Conservation (phyloP, 2,113 vertebrate genomes). For the Lampris incognitus region DNA sequence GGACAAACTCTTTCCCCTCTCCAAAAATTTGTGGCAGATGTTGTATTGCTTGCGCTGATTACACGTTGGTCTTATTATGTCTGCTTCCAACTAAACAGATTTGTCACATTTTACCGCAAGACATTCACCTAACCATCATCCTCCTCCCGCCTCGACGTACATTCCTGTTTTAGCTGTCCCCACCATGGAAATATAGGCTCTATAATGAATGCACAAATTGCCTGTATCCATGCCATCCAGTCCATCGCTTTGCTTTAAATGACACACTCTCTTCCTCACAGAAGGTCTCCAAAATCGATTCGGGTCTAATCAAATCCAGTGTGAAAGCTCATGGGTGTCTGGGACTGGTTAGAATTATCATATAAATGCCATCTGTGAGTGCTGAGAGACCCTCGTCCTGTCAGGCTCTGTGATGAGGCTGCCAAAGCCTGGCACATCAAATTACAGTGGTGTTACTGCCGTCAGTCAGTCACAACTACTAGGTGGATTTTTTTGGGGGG, state of each 20-base stretch:
- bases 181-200: conserved; percentile 43
- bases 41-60: not conserved
- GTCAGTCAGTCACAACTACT: conserved; percentile 56
- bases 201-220: conserved; percentile 65
- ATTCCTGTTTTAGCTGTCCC: not conserved
- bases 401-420: conserved; percentile 70
- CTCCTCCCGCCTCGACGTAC: not conserved
- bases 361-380: conserved; percentile 78
- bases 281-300: conserved; percentile 72
- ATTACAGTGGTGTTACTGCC: conserved; percentile 67
- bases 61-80: conserved; percentile 1
- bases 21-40: not conserved
- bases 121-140: not conserved
- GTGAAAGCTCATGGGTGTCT: conserved; percentile 66
- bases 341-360: conserved; percentile 75
- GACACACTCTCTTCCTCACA: conserved; percentile 55
- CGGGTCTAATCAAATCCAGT: conserved; percentile 70
- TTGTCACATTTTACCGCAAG: not conserved
- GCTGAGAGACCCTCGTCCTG: conserved; percentile 49
- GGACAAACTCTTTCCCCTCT: not conserved
- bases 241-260: conserved; percentile 55
- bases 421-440: conserved; percentile 68
- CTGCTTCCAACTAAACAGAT: not conserved
- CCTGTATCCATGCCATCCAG: conserved; percentile 44
- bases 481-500: conserved; percentile 28